Conservation (phyloP, 2,888 invertebrate species). For the Hoplodrina ambigua region DNA sequence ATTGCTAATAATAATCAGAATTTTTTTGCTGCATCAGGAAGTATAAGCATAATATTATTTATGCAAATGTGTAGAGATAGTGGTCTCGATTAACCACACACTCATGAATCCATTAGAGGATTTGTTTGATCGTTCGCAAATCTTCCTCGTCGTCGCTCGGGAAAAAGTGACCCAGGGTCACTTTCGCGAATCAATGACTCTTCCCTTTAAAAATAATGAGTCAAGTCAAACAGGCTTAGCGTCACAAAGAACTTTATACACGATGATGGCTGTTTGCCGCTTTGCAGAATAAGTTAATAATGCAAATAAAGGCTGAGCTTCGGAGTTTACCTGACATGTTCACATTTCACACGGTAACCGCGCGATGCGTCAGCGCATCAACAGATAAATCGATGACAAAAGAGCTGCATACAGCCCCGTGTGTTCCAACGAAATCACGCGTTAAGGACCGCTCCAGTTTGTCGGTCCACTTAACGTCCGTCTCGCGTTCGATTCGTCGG, state of each 20-base stretch:
- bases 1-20: background rate
- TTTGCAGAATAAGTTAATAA: constrained; percentile 81
- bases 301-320: constrained; percentile 80
- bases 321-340: constrained; percentile 79
- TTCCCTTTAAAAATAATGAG: constrained; percentile 79
- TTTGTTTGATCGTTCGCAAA: constrained; percentile 25
- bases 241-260: constrained; percentile 84
- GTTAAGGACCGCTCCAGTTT: constrained; percentile 74
- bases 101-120: constrained; percentile 18
- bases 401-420: constrained; percentile 47
- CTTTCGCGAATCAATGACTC: constrained; percentile 75
- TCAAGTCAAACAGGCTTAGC: constrained; percentile 81
- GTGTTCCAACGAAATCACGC: constrained; percentile 74
- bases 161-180: constrained; percentile 62
- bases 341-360: constrained; percentile 70
- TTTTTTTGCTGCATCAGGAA: background rate
- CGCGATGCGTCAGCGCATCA: constrained; percentile 68
- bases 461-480: constrained; percentile 81
- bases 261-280: constrained; percentile 84
- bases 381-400: constrained; percentile 69
- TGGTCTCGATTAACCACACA: constrained; percentile 4
- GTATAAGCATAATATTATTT: background rate
- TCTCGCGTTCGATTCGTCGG: constrained; percentile 75
- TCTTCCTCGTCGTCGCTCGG: constrained; percentile 58
- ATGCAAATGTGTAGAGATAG: constrained; percentile 6